phyloP scores from a whole-genome alignment of 2,113 vertebrate species.

The Talpa occidentalis region DNA sequence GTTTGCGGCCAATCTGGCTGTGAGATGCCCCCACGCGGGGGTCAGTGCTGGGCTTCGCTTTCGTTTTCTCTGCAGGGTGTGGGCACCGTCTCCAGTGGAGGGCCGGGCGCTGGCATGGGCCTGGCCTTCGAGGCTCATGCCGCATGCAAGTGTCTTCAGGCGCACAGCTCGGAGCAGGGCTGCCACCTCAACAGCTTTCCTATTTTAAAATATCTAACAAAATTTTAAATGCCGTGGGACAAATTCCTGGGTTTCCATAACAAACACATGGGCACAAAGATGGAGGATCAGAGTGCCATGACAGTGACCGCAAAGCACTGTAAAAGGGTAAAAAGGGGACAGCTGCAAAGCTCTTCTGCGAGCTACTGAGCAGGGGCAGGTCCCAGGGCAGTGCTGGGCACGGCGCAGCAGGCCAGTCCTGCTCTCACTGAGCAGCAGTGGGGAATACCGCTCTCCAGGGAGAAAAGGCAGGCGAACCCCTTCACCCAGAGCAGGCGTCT shows the following conservation, averaged over 20 bases:
- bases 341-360: not conserved
- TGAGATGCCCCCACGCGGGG: no score
- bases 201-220: not conserved
- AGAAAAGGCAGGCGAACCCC: not conserved
- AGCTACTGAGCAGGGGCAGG: not conserved
- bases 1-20: no score
- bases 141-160: not conserved
- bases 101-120: no score
- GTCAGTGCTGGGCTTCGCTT: no score
- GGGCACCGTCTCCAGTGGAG: no score
- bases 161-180: not conserved
- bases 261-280: not conserved
- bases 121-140: no score
- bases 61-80: no score
- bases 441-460: not conserved
- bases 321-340: no score
- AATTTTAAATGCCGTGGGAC: not conserved
- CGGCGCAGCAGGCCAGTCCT: not conserved
- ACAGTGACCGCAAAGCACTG: not conserved
- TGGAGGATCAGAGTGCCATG: rapidly evolving
- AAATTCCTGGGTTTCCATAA: not conserved
- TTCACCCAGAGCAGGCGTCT: not conserved
- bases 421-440: not conserved
- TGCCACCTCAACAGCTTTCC: not conserved
- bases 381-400: no score